Evolutionary conservation across 2,888 invertebrate genomes (phyloP), one percentile per base, ranked within the genome.

Genomic region (Amiota communis): DNA sequence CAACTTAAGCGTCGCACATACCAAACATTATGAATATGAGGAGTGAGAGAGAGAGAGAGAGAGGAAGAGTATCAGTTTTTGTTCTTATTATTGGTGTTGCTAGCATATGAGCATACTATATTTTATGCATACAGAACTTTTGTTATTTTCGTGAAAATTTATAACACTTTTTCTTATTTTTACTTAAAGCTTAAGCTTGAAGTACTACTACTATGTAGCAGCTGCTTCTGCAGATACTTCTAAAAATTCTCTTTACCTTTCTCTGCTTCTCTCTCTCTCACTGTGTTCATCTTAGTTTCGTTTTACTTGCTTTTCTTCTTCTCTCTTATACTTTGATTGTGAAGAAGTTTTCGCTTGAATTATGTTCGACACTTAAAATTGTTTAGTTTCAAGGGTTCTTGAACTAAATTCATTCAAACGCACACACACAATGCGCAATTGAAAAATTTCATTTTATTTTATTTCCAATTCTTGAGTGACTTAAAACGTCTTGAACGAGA

Each of bases 401-500:
- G 64, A 64, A 48, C 15, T 48, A 48, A 64, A 64, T 47, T 64
- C 17, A 47, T 46, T n/a, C 36, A 63, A 13, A 59, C 59, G 20
- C 23, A 61, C 17, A 61, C 23, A 59, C 59, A 59, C 59, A 59
- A 53, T n/a, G 12, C 53, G 53, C 53, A 53, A 53, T 53, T 53
- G 53, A n/a, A n/a, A n/a, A 53, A 61, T 61, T 61, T 61, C 13
- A 61, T 83, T 85, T 83, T 84, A 84, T 80, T 85, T 83, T 83
- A 84, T 86, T 81, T 86, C 83, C 80, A 71, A 72, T 46, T 69
- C 20, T 47, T 71, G 64, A 8, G 47, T 64, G 53, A 12, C 13
- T n/a, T n/a, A n/a, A 63, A 63, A 9, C 63, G 17, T 36, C 36
- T 36, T 36, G 11, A 20, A 59, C 6, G n/a, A 59, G 10, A 59